These are phyloP conservation scores for Gasterosteus nipponicus DNA, from an alignment of 2,113 vertebrate genomes.

Conservation along the genomic window DNA sequence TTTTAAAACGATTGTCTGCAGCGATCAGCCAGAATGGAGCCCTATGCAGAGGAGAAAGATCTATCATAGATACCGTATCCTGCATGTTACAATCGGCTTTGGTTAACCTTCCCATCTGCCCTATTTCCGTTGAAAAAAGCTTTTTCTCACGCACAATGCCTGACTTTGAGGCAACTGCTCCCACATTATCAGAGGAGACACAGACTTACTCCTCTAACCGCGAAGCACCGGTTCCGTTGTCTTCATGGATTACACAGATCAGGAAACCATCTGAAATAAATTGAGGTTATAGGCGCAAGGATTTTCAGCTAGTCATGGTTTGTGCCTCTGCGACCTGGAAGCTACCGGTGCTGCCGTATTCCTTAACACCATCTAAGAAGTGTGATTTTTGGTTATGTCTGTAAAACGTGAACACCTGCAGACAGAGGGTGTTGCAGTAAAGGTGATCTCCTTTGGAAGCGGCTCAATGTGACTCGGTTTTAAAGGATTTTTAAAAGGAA, in stretches of 20 bases:
- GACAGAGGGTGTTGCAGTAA: conserved; percentile 38
- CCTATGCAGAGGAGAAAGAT: not conserved
- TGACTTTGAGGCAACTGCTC: conserved; percentile 31
- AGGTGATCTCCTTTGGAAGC: conserved; percentile 29
- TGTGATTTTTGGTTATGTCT: conserved; percentile 29
- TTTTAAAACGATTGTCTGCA: not conserved
- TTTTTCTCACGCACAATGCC: not conserved
- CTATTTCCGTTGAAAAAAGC: not conserved
- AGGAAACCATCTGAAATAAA: conserved; percentile 41
- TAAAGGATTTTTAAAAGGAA: conserved; percentile 5
- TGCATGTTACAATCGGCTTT: conserved; percentile 1
- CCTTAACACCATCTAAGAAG: not conserved
- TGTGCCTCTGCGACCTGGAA: conserved; percentile 12
- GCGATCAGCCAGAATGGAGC: not conserved
- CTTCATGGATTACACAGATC: conserved; percentile 46
- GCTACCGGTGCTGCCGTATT: not conserved
- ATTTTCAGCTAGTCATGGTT: conserved; percentile 5
- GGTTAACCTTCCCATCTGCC: not conserved
- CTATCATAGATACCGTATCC: not conserved
- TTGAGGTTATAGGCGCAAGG: conserved; percentile 10
- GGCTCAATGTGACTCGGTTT: conserved; percentile 2
- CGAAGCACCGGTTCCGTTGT: conserved; percentile 23
- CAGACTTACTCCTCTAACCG: conserved; percentile 5
- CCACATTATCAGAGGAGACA: conserved; percentile 35
- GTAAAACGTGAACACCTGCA: conserved; percentile 16